Conservation (phyloP, 2,888 invertebrate species). For the Plebejus argus region DNA sequence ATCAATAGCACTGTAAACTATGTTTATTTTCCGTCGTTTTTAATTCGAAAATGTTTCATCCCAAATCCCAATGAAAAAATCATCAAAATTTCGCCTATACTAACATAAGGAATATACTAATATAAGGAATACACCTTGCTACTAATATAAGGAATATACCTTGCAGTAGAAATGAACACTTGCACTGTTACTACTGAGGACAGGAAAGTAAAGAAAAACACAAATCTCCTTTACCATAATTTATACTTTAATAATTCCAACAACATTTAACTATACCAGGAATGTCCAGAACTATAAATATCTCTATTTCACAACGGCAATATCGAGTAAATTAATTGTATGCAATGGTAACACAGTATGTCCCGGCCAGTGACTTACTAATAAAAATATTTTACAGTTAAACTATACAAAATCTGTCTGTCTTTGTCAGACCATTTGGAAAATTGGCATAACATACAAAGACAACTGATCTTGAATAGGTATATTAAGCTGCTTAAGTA, state of each 20-base stretch:
- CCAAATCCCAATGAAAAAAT: not conserved
- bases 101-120: no score
- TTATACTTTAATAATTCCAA: slow-evolving; percentile 67
- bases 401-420: not conserved
- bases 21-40: not conserved
- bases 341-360: slow-evolving; percentile 33
- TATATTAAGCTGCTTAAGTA: no score
- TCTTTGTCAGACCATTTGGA: not conserved
- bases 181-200: not conserved
- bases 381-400: not conserved
- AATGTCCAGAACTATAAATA: slow-evolving; percentile 57
- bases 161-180: not conserved
- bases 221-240: slow-evolving; percentile 54
- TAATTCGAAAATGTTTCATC: not conserved
- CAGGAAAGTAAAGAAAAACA: not conserved
- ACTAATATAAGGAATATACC: no score
- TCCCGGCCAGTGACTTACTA: not conserved
- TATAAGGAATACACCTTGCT: no score
- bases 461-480: no score
- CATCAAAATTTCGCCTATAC: not conserved
- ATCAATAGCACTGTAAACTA: not conserved
- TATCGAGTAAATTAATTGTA: slow-evolving; percentile 16
- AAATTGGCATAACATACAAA: not conserved
- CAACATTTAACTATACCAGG: slow-evolving; percentile 64
- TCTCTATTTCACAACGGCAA: slow-evolving; percentile 7